Evolutionary conservation across 1,140 invertebrate genomes (phyloP).

Genomic region (Drosophila punjabiensis): DNA sequence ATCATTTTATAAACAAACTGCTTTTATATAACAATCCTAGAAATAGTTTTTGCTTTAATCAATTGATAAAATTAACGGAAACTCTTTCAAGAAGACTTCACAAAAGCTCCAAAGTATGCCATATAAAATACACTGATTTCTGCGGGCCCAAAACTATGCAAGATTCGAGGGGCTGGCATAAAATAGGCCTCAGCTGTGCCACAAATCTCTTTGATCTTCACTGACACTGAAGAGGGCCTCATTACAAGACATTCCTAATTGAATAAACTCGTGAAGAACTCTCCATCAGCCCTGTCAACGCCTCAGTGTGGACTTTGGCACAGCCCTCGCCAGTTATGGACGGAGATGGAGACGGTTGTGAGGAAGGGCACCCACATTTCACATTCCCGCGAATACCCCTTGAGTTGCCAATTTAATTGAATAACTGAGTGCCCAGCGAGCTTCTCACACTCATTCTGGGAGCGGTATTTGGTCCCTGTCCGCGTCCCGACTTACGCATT

Average conservation of each 20-base stretch:
- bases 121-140: not conserved
- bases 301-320: conserved; percentile 69
- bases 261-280: conserved; percentile 33
- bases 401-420: conserved; percentile 76
- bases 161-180: no score
- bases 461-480: conserved; percentile 30
- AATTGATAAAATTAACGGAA: no score
- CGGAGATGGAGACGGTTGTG: conserved; percentile 53
- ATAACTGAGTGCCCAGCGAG: conserved; percentile 55
- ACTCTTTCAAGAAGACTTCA: not conserved
- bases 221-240: conserved; percentile 25
- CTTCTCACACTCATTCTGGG: conserved; percentile 75
- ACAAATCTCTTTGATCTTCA: conserved; percentile 24
- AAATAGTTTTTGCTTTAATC: no score
- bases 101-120: conserved; percentile 4
- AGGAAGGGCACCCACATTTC: conserved; percentile 35
- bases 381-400: conserved; percentile 38
- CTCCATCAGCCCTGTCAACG: conserved; percentile 18
- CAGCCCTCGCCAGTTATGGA: conserved; percentile 40
- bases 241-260: conserved; percentile 27
- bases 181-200: not conserved
- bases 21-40: no score
- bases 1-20: no score
- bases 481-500: conserved; percentile 65
- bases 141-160: conserved; percentile 13